Evolutionary conservation across 1,140 invertebrate genomes (phyloP).

Genomic region (Protaetia brevitarsis): DNA sequence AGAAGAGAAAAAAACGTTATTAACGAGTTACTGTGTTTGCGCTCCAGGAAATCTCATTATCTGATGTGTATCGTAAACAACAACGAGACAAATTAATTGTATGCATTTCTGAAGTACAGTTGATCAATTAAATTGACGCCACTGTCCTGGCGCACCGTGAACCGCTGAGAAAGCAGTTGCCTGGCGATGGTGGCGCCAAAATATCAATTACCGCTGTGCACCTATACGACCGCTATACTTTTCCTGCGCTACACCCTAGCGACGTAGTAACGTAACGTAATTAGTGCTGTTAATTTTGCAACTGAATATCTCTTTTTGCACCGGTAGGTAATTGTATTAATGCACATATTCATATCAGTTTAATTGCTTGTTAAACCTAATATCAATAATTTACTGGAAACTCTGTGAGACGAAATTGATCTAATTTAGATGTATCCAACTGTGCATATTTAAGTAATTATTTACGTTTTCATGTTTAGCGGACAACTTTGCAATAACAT

Average conservation of each 20-base stretch:
- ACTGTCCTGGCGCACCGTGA: background rate
- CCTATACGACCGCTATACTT: background rate
- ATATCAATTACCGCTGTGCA: background rate
- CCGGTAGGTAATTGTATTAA: background rate
- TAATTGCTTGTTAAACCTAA: conserved; percentile 7
- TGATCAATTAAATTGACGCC: background rate
- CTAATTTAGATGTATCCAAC: background rate
- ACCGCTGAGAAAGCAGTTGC: no score
- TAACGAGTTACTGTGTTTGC: background rate
- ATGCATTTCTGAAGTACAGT: background rate
- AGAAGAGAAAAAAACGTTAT: no score
- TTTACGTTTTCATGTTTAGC: no score
- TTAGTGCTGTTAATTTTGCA: background rate
- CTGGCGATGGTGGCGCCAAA: conserved; percentile 8
- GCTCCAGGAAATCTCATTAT: background rate
- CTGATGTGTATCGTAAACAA: background rate
- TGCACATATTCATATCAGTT: background rate
- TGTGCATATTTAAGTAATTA: no score
- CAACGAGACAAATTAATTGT: background rate
- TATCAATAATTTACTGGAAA: conserved; percentile 1
- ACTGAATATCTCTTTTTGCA: background rate
- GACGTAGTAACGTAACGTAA: background rate
- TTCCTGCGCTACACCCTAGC: background rate
- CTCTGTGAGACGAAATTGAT: background rate
- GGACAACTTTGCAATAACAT: background rate